These are phyloP conservation scores for Eudorcas thomsonii DNA, from an alignment of 2,113 vertebrate genomes.

Conservation along the genomic window DNA sequence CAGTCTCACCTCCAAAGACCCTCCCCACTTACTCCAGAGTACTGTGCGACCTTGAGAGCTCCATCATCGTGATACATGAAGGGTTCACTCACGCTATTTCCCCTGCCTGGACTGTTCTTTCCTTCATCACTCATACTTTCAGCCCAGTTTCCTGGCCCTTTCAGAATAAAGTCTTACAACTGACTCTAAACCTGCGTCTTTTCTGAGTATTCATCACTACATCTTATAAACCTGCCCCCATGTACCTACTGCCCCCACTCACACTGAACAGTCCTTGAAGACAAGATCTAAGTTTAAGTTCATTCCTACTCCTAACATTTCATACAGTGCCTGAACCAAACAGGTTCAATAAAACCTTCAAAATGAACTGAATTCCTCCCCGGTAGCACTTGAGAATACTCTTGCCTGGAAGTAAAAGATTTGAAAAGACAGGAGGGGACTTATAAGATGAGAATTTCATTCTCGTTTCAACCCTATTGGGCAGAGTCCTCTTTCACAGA, in stretches of 20 bases:
- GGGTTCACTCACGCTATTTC: too few species aligned
- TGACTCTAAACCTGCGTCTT: background rate
- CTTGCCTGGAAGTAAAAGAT: background rate
- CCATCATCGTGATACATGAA: fast-evolving
- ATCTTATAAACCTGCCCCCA: background rate
- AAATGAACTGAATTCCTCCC: slow-evolving; percentile 13
- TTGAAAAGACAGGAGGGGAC: background rate
- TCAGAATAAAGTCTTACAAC: background rate
- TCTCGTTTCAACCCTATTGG: background rate
- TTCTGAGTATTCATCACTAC: background rate
- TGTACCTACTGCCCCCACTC: background rate
- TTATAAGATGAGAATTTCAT: background rate
- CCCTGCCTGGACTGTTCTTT: background rate
- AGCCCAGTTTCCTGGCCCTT: background rate
- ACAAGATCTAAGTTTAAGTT: background rate
- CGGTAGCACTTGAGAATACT: background rate
- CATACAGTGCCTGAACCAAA: background rate
- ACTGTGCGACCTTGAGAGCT: background rate
- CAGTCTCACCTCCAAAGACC: background rate
- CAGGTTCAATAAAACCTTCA: background rate
- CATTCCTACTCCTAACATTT: background rate
- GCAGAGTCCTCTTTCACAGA: background rate
- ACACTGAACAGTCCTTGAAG: background rate
- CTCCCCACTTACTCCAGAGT: background rate
- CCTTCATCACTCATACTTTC: background rate